phyloP scores from a whole-genome alignment of 2,888 invertebrate genomes.

The Cataglyphis altisquamis region DNA sequence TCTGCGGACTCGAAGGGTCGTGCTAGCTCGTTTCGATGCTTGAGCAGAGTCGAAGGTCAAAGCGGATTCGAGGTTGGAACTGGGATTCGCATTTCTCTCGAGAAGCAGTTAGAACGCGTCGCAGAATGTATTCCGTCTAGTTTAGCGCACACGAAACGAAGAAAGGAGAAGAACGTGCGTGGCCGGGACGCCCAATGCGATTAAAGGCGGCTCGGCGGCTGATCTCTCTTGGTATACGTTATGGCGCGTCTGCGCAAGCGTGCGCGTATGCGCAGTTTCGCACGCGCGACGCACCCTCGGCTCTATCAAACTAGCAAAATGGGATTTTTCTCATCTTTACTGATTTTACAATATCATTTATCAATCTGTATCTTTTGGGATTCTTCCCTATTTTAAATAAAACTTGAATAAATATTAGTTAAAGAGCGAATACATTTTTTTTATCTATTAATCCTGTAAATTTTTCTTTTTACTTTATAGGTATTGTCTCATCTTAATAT shows the following conservation, averaged over 20 bases:
- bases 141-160: conserved; percentile 49
- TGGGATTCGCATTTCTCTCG: neutral
- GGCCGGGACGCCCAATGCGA: conserved; percentile 73
- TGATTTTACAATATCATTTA: neutral
- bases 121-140: conserved; percentile 24
- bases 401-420: neutral
- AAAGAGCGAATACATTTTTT: neutral
- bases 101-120: neutral
- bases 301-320: neutral
- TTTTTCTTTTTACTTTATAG: neutral
- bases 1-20: neutral
- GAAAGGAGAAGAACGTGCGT: conserved; percentile 74
- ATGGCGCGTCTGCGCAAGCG: conserved; percentile 34
- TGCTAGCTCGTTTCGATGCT: neutral
- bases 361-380: neutral
- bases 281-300: neutral
- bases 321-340: neutral
- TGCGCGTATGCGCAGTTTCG: conserved; percentile 66
- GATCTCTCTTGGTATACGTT: neutral
- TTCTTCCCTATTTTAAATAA: neutral
- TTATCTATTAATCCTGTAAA: neutral
- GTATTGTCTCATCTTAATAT: neutral
- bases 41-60: neutral
- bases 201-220: conserved; percentile 52
- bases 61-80: too few relatives aligned